Evolutionary conservation across 1,140 invertebrate genomes (phyloP), one percentile per base, ranked within the genome.

Genomic region (Eurosta solidaginis): DNA sequence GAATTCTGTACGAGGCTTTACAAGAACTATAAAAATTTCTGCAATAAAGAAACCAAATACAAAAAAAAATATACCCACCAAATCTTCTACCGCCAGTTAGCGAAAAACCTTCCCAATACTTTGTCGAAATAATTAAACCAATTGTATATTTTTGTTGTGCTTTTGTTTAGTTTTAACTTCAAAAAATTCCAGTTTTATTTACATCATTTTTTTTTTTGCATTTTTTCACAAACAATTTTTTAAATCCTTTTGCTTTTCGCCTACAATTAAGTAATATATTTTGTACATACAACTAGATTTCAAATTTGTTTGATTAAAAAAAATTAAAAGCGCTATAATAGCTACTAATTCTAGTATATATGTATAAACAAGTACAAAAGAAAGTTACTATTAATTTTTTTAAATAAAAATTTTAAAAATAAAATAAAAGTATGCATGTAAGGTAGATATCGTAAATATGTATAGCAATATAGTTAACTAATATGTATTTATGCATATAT

Each of bases 101-200:
- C 22, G 9, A 54, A 54, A 10, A 49, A 5, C 47, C 2, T 52
- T 3, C n/a, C n/a, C n/a, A n/a, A n/a, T 59, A 1, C 3, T 29
- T 54, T 36, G 29, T 17, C 54, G 27, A 59, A 59, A 59, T 36
- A 59, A 59, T 59, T 33, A 54, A 20, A 33, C 29, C 59, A 68
- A 68, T 42, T 22, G 59, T 40, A n/a, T 40, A 68, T 68, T 68
- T 59, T 68, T n/a, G n/a, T 68, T 68, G 59, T 68, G 59, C 59
- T 68, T 68, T 68, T 68, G 59, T 68, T 68, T 68, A 68, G 33
- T 68, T 40, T 68, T n/a, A 68, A 68, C 59, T 68, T 75, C 42
- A 75, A 45, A 75, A 45, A 45, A 75, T 25, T 75, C 36, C 73
- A 47, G n/a, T 75, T 75, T 75, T 75, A 47, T 75, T 75, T 75